These are phyloP conservation scores for Pterostichus niger DNA, from an alignment of 2,888 invertebrate genomes.

Conservation along the genomic window DNA sequence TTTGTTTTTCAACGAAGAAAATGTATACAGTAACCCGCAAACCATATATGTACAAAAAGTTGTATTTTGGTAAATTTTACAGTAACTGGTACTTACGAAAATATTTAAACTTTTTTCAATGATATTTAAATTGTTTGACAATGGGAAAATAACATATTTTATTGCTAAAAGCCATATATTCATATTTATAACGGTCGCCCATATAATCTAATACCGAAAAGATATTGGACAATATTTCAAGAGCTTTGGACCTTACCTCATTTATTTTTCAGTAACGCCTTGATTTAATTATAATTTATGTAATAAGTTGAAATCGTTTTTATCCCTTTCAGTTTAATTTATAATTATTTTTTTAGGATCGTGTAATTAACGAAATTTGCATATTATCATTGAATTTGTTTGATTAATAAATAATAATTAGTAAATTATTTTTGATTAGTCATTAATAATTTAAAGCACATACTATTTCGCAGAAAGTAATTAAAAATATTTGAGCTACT, in stretches of 20 bases:
- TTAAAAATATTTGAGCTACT: no score
- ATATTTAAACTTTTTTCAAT: no score
- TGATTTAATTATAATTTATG: constrained; percentile 33
- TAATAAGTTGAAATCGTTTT: no score
- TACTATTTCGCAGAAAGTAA: no score
- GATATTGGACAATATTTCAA: constrained; percentile 7
- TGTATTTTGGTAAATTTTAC: no score
- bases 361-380: background rate
- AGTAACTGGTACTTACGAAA: no score
- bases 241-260: background rate
- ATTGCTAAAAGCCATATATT: background rate
- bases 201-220: constrained; percentile 22
- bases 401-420: no score
- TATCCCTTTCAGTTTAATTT: background rate
- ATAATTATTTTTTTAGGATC: background rate
- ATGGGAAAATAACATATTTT: no score
- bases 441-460: no score
- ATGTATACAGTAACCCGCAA: background rate
- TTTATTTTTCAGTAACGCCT: constrained; percentile 5
- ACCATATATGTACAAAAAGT: background rate
- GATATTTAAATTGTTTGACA: no score
- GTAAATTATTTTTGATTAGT: no score
- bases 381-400: background rate
- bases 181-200: background rate
- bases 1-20: background rate